Conservation (phyloP, 2,888 invertebrate genomes). For the Rhagonycha lutea region DNA sequence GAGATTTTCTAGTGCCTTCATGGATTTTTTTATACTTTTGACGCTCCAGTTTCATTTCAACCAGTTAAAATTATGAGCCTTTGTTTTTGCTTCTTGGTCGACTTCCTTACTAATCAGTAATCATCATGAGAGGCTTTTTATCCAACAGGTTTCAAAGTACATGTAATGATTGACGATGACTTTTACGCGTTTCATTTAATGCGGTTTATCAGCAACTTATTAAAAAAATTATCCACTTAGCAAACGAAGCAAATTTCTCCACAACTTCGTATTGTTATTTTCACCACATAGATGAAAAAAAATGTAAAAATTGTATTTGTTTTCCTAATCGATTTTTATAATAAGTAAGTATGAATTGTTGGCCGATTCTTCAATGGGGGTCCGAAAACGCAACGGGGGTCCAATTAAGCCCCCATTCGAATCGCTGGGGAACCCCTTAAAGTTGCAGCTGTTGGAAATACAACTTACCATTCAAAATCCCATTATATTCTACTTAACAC, state of each 20-base stretch:
- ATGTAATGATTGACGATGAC: not conserved
- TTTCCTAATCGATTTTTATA: conserved; percentile 33
- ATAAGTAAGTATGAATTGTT: conserved; percentile 33
- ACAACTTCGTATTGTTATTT: not conserved
- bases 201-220: too few relatives aligned
- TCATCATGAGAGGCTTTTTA: not conserved
- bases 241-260: not conserved
- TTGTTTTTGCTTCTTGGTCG: not conserved
- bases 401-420: conserved; percentile 56
- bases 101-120: not conserved
- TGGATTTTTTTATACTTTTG: too few relatives aligned
- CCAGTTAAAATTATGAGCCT: too few relatives aligned
- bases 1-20: too few relatives aligned
- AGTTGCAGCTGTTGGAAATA: conserved; percentile 37
- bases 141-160: not conserved
- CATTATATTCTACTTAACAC: conserved; percentile 49
- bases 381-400: conserved; percentile 47
- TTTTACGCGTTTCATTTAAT: too few relatives aligned
- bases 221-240: not conserved
- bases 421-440: conserved; percentile 41
- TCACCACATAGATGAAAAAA: not conserved
- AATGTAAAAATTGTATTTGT: conserved; percentile 33
- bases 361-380: conserved; percentile 39
- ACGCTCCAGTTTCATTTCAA: too few relatives aligned
- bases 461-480: conserved; percentile 41